Evolutionary conservation across 2,797 vertebrate genomes (phyloP).

Genomic region (Acropternis orthonyx): DNA sequence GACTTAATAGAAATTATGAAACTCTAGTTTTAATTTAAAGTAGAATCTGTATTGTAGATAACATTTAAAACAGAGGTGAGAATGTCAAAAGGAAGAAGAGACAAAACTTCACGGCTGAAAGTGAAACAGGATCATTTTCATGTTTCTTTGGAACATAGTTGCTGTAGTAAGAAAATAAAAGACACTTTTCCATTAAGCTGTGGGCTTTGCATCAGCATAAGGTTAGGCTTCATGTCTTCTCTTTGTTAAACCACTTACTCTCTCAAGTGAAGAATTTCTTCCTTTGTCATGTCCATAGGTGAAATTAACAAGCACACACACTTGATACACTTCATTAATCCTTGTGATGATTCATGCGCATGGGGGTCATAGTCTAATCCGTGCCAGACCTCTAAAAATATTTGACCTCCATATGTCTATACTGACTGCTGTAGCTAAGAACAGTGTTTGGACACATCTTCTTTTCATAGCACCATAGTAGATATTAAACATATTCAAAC

Average conservation of each 20-base stretch:
- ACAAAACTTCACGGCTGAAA: neutral
- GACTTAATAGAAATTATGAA: neutral
- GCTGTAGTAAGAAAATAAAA: neutral
- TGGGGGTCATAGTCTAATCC: constrained; percentile 28
- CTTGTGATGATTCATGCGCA: neutral
- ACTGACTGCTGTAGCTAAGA: neutral
- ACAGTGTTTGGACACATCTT: neutral
- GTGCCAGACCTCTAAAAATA: constrained; percentile 48
- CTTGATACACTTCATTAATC: constrained; percentile 49
- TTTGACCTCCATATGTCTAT: constrained; percentile 48
- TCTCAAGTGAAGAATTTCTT: constrained; percentile 61
- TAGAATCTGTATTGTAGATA: neutral
- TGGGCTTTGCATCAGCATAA: neutral
- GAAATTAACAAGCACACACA: constrained; percentile 52
- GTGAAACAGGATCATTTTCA: neutral
- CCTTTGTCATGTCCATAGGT: constrained; percentile 35
- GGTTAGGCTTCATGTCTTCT: constrained; percentile 19
- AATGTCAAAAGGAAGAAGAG: neutral
- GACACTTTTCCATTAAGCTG: neutral
- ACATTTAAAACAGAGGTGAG: neutral
- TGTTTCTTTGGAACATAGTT: neutral
- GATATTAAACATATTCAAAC: neutral
- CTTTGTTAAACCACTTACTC: constrained; percentile 39
- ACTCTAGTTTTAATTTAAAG: neutral
- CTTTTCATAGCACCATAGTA: neutral